Percentiles rank a stretch among this genome's conserved stretches.
Evolutionary conservation across 2,888 invertebrate genomes (phyloP).

Genomic region (Epinotia brunnichana): DNA sequence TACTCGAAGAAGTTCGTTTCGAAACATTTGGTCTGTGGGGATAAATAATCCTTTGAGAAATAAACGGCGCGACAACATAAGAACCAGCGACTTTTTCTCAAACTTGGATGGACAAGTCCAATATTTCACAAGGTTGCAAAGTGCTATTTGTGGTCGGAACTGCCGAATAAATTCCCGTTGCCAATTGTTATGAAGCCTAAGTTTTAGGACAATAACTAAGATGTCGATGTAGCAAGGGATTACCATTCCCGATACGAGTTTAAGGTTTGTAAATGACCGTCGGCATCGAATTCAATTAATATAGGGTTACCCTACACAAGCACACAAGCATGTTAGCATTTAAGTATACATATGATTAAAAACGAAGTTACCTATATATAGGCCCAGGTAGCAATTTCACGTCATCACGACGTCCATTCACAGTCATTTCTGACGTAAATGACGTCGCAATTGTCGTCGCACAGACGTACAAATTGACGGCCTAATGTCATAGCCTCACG

Average conservation of each 20-base stretch:
- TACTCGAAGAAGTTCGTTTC: slow-evolving; percentile 58
- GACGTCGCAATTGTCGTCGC: too few relatives aligned
- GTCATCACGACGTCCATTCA: too few relatives aligned
- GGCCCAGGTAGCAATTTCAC: too few relatives aligned
- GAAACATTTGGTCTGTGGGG: slow-evolving; percentile 57
- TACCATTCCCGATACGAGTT: slow-evolving; percentile 19
- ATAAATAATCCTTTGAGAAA: slow-evolving; percentile 72
- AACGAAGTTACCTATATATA: too few relatives aligned
- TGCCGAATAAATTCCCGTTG: slow-evolving; percentile 25
- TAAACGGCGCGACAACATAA: slow-evolving; percentile 67
- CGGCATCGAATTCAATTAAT: slow-evolving; percentile 9
- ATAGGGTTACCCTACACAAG: not conserved
- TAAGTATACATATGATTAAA: too few relatives aligned
- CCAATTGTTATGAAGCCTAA: slow-evolving; percentile 9
- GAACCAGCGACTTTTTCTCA: slow-evolving; percentile 54
- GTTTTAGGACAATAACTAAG: slow-evolving; percentile 17
- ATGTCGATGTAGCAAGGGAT: slow-evolving; percentile 15
- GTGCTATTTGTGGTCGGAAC: slow-evolving; percentile 49
- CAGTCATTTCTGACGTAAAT: too few relatives aligned
- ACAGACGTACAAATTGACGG: too few relatives aligned
- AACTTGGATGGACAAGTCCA: slow-evolving; percentile 35
- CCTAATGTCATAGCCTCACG: too few relatives aligned
- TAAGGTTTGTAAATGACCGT: slow-evolving; percentile 9
- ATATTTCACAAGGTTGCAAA: slow-evolving; percentile 53
- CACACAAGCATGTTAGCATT: too few relatives aligned